Evolutionary conservation across 2,797 vertebrate genomes (phyloP).

Genomic region (Melanogrammus aeglefinus): DNA sequence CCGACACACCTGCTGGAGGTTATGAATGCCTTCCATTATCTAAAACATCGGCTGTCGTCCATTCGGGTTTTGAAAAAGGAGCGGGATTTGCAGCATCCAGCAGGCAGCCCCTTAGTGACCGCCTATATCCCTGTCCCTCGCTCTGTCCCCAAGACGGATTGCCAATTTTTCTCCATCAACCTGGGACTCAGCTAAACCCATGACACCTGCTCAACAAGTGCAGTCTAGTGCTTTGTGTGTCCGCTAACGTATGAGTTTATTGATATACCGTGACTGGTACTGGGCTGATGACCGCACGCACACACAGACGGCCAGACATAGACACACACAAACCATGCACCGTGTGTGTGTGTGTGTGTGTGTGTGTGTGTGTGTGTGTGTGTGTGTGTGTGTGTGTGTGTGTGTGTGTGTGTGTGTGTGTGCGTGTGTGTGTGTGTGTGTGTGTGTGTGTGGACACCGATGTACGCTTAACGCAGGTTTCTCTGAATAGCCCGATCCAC

Average conservation of each 20-base stretch:
- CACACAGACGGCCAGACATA: background rate
- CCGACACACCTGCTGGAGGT: constrained; percentile 28
- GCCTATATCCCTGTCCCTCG: constrained; percentile 5
- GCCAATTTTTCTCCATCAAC: constrained; percentile 50
- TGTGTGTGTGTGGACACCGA: constrained; percentile 52
- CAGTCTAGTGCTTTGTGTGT: constrained; percentile 62
- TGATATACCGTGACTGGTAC: constrained; percentile 74
- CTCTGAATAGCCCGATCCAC: constrained; percentile 51
- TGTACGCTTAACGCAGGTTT: constrained; percentile 44
- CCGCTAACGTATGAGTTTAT: constrained; percentile 72
- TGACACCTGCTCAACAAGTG: constrained; percentile 64
- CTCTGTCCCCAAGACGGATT: constrained; percentile 58
- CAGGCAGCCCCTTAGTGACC: constrained; percentile 44
- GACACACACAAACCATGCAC: constrained; percentile 5
- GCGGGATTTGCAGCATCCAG: constrained; percentile 57
- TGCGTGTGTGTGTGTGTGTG: too few species aligned
- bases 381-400: background rate
- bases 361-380: constrained; percentile 27
- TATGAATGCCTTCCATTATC: constrained; percentile 53
- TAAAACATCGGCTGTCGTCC: constrained; percentile 31
- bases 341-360: constrained; percentile 44
- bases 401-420: too few species aligned
- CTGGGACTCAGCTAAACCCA: constrained; percentile 49
- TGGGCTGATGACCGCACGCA: constrained; percentile 54
- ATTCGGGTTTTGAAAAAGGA: constrained; percentile 49